A percentile compares a stretch with the other conserved stretches of the same genome.
These are phyloP conservation scores for Zaprionus taronus DNA, from an alignment of 1,140 invertebrate species.

Conservation along the genomic window DNA sequence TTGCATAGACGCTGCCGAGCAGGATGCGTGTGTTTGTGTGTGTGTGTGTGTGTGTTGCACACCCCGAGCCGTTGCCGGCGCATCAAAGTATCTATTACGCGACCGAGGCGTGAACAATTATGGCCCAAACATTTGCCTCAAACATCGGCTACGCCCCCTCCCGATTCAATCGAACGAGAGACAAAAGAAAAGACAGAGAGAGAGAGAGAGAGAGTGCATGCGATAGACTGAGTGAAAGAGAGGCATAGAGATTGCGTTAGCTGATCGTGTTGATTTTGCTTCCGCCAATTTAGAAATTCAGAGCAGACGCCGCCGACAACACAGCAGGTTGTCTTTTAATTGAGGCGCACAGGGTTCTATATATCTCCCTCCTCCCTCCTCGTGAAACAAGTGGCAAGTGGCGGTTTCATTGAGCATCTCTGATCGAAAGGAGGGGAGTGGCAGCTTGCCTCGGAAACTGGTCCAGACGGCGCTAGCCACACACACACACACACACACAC, in stretches of 20 bases:
- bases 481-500: slow-evolving; percentile 16
- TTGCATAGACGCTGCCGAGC: slow-evolving; percentile 52
- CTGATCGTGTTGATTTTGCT: slow-evolving; percentile 35
- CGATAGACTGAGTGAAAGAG: background rate
- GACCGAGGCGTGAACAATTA: slow-evolving; percentile 79
- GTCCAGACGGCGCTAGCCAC: slow-evolving; percentile 41
- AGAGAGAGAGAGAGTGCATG: background rate
- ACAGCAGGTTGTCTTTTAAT: slow-evolving; percentile 75
- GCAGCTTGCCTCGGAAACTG: background rate
- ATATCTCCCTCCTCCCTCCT: background rate
- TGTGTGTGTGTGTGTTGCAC: slow-evolving; percentile 13
- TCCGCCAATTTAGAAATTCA: slow-evolving; percentile 68
- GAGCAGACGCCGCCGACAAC: slow-evolving; percentile 43
- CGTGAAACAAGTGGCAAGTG: slow-evolving; percentile 57
- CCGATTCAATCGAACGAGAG: background rate
- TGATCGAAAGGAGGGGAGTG: background rate
- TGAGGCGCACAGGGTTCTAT: slow-evolving; percentile 43
- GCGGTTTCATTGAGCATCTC: slow-evolving; percentile 54
- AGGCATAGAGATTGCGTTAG: background rate
- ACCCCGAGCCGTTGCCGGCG: slow-evolving; percentile 17
- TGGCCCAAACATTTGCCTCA: slow-evolving; percentile 74
- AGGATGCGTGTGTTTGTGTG: slow-evolving; percentile 25
- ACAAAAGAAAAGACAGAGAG: background rate
- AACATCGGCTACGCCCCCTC: slow-evolving; percentile 57
- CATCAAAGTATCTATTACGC: slow-evolving; percentile 67